Conservation (phyloP, 2,888 invertebrate species). For the Ypsolopha sequella region DNA sequence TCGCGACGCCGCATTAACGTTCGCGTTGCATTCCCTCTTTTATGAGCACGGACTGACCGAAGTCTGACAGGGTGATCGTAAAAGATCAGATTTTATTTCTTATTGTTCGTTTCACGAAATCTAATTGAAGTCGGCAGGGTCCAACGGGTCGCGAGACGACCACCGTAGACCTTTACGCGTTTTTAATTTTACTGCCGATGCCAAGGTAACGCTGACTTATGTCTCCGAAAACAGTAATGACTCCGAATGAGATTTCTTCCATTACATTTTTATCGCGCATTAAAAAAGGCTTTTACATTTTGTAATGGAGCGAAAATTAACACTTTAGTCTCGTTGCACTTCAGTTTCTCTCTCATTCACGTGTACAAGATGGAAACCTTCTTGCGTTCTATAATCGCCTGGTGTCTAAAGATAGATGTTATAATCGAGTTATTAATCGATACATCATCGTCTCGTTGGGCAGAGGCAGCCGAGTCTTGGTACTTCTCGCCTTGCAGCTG, state of each 20-base stretch:
- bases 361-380: background rate
- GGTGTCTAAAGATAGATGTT: no score
- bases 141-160: constrained; percentile 16
- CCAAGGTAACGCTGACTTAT: constrained; percentile 43
- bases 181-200: constrained; percentile 56
- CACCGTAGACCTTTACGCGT: constrained; percentile 52
- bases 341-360: background rate
- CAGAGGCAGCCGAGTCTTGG: background rate
- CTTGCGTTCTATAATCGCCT: background rate
- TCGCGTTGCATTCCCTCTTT: constrained; percentile 19
- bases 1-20: constrained; percentile 16
- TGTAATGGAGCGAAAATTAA: background rate
- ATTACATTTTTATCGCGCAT: constrained; percentile 53
- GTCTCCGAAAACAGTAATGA: constrained; percentile 40
- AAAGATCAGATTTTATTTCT: constrained; percentile 66
- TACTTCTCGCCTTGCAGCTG: background rate
- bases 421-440: constrained; percentile 2
- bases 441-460: background rate
- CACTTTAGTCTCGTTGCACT: background rate
- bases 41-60: constrained; percentile 55
- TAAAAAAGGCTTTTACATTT: constrained; percentile 19
- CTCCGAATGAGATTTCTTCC: constrained; percentile 39
- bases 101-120: constrained; percentile 69
- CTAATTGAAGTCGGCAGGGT: constrained; percentile 58
- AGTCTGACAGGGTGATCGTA: constrained; percentile 58